A percentile compares a stretch with the other conserved stretches of the same genome.
These are phyloP conservation scores for Agonopterix alstromeriana DNA, from an alignment of 2,888 invertebrate species.

Conservation along the genomic window DNA sequence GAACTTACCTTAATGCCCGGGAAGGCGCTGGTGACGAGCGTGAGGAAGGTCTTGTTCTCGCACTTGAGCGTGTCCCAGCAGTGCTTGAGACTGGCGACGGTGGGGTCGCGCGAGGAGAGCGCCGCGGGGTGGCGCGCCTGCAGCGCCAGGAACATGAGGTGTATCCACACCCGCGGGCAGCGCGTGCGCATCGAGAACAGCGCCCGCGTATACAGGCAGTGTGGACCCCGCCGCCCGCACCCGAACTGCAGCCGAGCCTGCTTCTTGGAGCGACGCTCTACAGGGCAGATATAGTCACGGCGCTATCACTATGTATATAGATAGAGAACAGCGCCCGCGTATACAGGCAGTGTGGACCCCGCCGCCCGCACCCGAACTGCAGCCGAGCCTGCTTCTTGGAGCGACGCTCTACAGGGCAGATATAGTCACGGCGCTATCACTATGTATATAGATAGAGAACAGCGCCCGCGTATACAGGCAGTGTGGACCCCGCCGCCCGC, in stretches of 20 bases:
- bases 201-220: constrained; percentile 91
- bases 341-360: too few species aligned
- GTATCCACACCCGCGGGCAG: constrained; percentile 93
- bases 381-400: too few species aligned
- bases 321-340: too few species aligned
- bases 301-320: too few species aligned
- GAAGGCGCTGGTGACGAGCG: constrained; percentile 95
- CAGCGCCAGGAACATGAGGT: constrained; percentile 95
- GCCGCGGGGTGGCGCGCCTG: constrained; percentile 88
- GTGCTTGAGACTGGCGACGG: constrained; percentile 89
- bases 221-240: constrained; percentile 88
- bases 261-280: constrained; percentile 89
- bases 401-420: too few species aligned
- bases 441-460: too few species aligned
- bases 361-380: too few species aligned
- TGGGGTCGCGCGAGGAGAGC: constrained; percentile 86
- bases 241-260: constrained; percentile 92
- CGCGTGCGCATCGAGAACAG: constrained; percentile 88
- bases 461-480: too few species aligned
- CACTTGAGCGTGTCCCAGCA: constrained; percentile 97
- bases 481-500: too few species aligned
- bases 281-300: neutral
- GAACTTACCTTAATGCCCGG: constrained; percentile 86
- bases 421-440: too few species aligned
- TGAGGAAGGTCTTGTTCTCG: constrained; percentile 91